These are phyloP conservation scores for Caenorhabditis sinica DNA, from an alignment of 2,888 invertebrate species.

Conservation along the genomic window DNA sequence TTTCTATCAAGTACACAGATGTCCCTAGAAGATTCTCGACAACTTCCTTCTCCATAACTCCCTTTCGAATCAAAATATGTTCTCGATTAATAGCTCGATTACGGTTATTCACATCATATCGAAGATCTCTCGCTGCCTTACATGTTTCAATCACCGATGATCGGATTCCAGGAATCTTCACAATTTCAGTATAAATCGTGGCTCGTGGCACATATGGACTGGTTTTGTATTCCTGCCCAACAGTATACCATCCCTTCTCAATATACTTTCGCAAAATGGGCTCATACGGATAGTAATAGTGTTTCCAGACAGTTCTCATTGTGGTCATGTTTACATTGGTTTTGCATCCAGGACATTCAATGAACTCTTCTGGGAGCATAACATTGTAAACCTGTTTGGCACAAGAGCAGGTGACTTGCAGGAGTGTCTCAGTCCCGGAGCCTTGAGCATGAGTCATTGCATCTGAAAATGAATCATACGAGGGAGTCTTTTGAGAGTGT, in stretches of 20 bases:
- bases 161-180: constrained; percentile 45
- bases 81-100: constrained; percentile 35
- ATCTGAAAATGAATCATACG: too few relatives aligned
- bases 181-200: constrained; percentile 19
- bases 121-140: constrained; percentile 40
- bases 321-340: constrained; percentile 46
- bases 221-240: constrained; percentile 2
- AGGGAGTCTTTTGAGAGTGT: too few relatives aligned
- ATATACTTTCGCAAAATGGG: constrained; percentile 27
- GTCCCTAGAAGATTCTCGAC: constrained; percentile 47
- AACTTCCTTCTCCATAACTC: constrained; percentile 11
- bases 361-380: constrained; percentile 29
- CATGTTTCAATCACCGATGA: constrained; percentile 29
- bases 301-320: constrained; percentile 36
- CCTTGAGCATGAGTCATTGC: constrained; percentile 43
- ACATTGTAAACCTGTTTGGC: constrained; percentile 29
- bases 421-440: constrained; percentile 36
- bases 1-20: constrained; percentile 29
- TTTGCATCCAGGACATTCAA: constrained; percentile 44
- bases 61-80: constrained; percentile 32
- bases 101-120: constrained; percentile 19
- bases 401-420: constrained; percentile 49
- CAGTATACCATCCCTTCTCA: constrained; percentile 23
- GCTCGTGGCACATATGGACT: constrained; percentile 27
- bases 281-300: constrained; percentile 40